These are phyloP conservation scores for Pelagia noctiluca DNA, from an alignment of 30 jellyfish, hydroid and myxozoan species.

Conservation along the genomic window DNA sequence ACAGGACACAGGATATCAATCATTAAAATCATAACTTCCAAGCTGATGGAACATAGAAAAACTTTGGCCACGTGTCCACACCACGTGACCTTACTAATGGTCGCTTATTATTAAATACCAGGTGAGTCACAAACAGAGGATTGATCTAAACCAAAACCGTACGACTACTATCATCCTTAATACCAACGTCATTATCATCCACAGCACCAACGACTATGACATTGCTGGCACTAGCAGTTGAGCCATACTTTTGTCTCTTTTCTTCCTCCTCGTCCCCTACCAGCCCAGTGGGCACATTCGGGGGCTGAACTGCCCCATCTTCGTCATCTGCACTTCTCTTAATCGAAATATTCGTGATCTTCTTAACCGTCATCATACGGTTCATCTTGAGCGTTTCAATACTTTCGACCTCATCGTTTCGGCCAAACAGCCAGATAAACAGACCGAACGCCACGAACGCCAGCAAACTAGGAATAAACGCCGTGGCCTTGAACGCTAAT, in stretches of 20 bases:
- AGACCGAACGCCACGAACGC: conserved; percentile 78
- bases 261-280: not conserved
- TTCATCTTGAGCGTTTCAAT: conserved; percentile 36
- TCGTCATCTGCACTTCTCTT: conserved; percentile 38
- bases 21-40: no score
- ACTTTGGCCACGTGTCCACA: no score
- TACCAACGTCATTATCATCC: conserved; percentile 12
- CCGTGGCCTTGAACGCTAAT: conserved; percentile 69
- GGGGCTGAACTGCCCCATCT: conserved; percentile 27
- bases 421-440: conserved; percentile 84
- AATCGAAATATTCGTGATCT: conserved; percentile 31
- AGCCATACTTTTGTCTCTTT: conserved; percentile 3
- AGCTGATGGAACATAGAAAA: no score
- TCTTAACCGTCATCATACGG: conserved; percentile 30
- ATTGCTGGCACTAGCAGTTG: conserved; percentile 5
- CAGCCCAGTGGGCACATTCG: no score
- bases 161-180: not conserved
- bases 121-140: no score
- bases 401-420: conserved; percentile 38
- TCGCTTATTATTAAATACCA: no score
- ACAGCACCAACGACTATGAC: conserved; percentile 3
- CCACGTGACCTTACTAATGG: no score
- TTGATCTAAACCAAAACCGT: not conserved
- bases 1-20: no score
- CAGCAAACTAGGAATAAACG: conserved; percentile 78